A percentile compares a stretch with the other conserved stretches of the same genome.
Evolutionary conservation across 2,888 invertebrate species (phyloP).

Genomic region (Xylophagus ater): DNA sequence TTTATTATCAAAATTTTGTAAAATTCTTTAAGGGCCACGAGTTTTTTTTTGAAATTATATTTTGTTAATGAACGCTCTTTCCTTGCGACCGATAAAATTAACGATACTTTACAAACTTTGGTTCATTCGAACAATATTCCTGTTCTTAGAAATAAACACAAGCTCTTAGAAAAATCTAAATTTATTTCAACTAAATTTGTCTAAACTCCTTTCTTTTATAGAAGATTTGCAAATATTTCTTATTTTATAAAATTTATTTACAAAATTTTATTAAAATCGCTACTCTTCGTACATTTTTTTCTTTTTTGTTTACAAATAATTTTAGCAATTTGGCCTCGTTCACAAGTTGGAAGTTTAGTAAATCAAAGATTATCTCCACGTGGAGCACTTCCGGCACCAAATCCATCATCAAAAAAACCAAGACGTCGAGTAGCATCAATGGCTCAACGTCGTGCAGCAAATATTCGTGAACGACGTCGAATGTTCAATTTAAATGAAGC

Average conservation of each 20-base stretch:
- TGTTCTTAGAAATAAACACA: too few relatives aligned
- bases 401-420: slow-evolving; percentile 57
- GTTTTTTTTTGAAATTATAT: too few relatives aligned
- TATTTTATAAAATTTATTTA: not conserved
- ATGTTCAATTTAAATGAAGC: slow-evolving; percentile 96
- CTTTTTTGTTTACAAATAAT: not conserved
- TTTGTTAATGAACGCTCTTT: too few relatives aligned
- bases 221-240: too few relatives aligned
- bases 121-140: too few relatives aligned
- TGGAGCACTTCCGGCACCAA: slow-evolving; percentile 26
- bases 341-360: slow-evolving; percentile 44
- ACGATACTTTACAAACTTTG: too few relatives aligned
- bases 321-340: slow-evolving; percentile 44
- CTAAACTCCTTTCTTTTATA: too few relatives aligned
- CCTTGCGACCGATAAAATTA: too few relatives aligned
- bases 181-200: too few relatives aligned
- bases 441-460: slow-evolving; percentile 83
- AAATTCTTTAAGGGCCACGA: too few relatives aligned
- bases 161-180: too few relatives aligned
- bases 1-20: too few relatives aligned
- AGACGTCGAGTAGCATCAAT: slow-evolving; percentile 80
- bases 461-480: slow-evolving; percentile 81
- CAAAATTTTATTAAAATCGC: slow-evolving; percentile 1
- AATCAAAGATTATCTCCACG: slow-evolving; percentile 28
- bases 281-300: not conserved